These are phyloP conservation scores for Pseudolaguvia tuberculata DNA, from an alignment of 2,113 vertebrate genomes.

Conservation along the genomic window DNA sequence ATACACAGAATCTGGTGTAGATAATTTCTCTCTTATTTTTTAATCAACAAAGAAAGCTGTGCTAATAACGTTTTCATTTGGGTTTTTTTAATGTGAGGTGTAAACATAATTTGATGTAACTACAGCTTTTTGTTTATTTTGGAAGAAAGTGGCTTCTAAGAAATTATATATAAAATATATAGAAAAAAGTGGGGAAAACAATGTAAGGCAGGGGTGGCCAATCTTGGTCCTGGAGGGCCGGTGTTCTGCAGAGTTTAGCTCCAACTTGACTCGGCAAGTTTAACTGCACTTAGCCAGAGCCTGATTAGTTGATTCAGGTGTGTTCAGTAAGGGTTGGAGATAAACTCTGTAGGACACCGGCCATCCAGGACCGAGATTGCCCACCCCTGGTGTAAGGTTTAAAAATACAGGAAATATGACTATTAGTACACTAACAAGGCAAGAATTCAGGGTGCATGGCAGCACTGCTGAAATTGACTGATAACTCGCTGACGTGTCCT, in stretches of 20 bases:
- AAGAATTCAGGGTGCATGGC: constrained; percentile 14
- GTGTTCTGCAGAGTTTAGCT: too few species aligned
- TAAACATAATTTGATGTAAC: not conserved
- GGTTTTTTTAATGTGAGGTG: not conserved
- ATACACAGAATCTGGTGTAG: too few species aligned
- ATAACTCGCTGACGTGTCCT: constrained; percentile 36
- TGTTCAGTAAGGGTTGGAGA: too few species aligned
- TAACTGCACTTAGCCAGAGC: too few species aligned
- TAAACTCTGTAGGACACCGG: too few species aligned
- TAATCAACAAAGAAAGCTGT: not conserved
- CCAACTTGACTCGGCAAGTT: too few species aligned
- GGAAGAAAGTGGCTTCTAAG: not conserved
- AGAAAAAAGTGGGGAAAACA: constrained; percentile 15
- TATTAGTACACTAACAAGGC: constrained; percentile 37
- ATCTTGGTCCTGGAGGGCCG: too few species aligned
- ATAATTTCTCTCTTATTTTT: too few species aligned
- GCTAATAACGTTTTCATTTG: not conserved
- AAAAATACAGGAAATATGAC: constrained; percentile 42
- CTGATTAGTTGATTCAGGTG: too few species aligned
- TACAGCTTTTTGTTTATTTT: not conserved
- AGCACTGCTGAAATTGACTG: constrained; percentile 11
- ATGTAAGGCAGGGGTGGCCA: too few species aligned
- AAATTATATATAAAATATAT: constrained; percentile 5
- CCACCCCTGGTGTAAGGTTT: constrained; percentile 44
- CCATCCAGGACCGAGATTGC: too few species aligned